A percentile compares a stretch with the other conserved stretches of the same genome.
Evolutionary conservation across 2,888 invertebrate species (phyloP).

Genomic region (Spatulosminthurus flaviceps): DNA sequence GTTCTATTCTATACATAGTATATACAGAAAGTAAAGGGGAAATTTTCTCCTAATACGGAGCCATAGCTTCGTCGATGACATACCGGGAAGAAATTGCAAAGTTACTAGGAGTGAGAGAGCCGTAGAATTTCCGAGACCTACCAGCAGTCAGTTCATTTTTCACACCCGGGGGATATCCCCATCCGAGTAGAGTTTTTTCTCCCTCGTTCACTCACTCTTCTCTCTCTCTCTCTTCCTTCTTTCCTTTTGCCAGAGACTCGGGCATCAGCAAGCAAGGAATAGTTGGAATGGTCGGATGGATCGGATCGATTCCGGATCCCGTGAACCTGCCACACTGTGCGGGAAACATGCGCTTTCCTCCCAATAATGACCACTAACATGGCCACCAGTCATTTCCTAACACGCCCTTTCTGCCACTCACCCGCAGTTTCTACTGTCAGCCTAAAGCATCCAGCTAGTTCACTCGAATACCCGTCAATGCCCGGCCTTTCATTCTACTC

Average conservation of each 20-base stretch:
- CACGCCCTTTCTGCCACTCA: constrained; percentile 64
- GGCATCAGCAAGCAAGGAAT: constrained; percentile 44
- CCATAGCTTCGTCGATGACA: not conserved
- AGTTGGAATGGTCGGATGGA: constrained; percentile 54
- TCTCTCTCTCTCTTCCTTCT: constrained; percentile 28
- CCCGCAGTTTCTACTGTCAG: constrained; percentile 46
- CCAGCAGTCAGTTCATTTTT: constrained; percentile 53
- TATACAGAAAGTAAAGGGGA: too few relatives aligned
- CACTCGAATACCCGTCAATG: constrained; percentile 49
- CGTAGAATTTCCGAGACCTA: constrained; percentile 35
- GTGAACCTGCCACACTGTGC: constrained; percentile 53
- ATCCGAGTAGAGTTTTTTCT: constrained; percentile 47
- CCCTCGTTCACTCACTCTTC: constrained; percentile 41
- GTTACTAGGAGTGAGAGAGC: constrained; percentile 19
- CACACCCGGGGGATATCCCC: constrained; percentile 50
- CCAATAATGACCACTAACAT: constrained; percentile 64
- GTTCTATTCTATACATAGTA: not conserved
- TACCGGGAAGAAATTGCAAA: constrained; percentile 13
- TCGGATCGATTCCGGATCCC: constrained; percentile 55
- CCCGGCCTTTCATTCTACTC: constrained; percentile 45
- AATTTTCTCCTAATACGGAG: not conserved
- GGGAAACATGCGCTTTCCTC: constrained; percentile 64
- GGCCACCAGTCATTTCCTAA: constrained; percentile 64
- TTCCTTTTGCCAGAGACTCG: constrained; percentile 39
- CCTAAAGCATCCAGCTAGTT: constrained; percentile 33